Conservation (phyloP, 2,113 vertebrate genomes). For the Sus scrofa region T2T-Sscrofa CM000830.6:16787501-16788000, state of each 20-base stretch:
- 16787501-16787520: constrained; percentile 15
- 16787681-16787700: not conserved
- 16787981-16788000: constrained; percentile 39
- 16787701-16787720: constrained; percentile 27
- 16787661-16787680: not conserved
- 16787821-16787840: constrained; percentile 7
- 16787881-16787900: not conserved
- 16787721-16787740: constrained; percentile 4
- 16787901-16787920: constrained; percentile 27
- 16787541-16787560: constrained; percentile 32
- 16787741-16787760: not conserved
- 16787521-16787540: not conserved
- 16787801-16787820: not conserved
- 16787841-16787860: not conserved
- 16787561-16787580: not conserved
- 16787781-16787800: constrained; percentile 1
- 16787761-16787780: not conserved
- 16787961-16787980: constrained; percentile 10
- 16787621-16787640: constrained; percentile 5
- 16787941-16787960: not conserved
- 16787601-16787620: not conserved
- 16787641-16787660: not conserved
- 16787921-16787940: not conserved
- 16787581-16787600: not conserved
- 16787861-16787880: not conserved